Conservation (phyloP, 2,113 vertebrate species). For the Oplegnathus fasciatus region DNA sequence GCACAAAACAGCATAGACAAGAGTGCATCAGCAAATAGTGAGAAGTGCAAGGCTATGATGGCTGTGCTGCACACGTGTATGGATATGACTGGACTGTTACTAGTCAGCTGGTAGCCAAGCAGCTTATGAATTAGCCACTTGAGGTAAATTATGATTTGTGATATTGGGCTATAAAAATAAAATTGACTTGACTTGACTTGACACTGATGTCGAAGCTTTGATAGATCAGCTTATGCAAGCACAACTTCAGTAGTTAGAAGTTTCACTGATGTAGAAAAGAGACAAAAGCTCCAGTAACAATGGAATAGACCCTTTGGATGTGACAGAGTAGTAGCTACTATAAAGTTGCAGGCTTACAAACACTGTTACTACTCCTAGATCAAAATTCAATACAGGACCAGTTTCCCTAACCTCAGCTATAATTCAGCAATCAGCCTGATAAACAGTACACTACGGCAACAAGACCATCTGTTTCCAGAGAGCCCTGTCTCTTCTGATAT, state of each 20-base stretch:
- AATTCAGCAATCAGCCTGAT: conserved; percentile 38
- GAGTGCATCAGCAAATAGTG: no score
- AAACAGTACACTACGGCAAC: conserved; percentile 25
- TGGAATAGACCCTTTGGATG: background rate
- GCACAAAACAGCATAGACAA: no score
- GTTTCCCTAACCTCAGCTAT: background rate
- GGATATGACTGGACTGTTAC: no score
- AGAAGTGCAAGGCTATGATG: no score
- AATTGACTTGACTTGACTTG: no score
- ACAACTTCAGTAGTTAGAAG: background rate
- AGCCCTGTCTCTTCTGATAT: conserved; percentile 26
- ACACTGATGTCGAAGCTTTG: no score
- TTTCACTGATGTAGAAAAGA: conserved; percentile 6
- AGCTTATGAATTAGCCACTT: conserved; percentile 16
- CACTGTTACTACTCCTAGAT: background rate
- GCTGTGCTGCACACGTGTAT: no score
- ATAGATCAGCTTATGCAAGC: background rate
- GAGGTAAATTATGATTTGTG: no score
- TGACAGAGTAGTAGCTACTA: background rate
- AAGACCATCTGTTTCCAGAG: conserved; percentile 49
- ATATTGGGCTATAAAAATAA: no score
- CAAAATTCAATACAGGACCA: background rate
- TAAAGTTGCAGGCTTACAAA: background rate
- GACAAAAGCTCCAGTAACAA: background rate
- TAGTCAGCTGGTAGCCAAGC: background rate